Conservation (phyloP, 2,888 invertebrate genomes). For the Octonoba sinensis region DNA sequence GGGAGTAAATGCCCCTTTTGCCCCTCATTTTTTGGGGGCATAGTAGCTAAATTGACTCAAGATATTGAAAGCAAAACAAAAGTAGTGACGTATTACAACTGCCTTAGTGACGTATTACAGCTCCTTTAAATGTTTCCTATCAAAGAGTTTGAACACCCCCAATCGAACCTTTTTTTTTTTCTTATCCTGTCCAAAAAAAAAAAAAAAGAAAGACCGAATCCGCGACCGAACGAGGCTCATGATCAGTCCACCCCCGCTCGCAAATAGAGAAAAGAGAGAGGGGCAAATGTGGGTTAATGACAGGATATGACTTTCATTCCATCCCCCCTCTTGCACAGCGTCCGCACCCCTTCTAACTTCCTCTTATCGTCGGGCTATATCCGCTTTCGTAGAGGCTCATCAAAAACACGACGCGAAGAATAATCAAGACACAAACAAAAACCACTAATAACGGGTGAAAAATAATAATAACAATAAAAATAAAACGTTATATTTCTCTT, state of each 20-base stretch:
- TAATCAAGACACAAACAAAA: slow-evolving; percentile 50
- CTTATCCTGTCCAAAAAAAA: not conserved
- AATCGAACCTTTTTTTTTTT: not conserved
- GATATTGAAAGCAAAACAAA: too few species aligned
- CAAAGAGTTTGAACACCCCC: not conserved
- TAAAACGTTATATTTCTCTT: not conserved
- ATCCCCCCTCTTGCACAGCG: not conserved
- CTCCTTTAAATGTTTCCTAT: too few species aligned
- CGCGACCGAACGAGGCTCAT: not conserved
- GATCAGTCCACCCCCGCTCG: slow-evolving; percentile 52
- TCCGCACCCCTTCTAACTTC: not conserved
- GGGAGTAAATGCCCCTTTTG: too few species aligned
- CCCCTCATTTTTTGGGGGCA: too few species aligned
- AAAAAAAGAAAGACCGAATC: slow-evolving; percentile 15
- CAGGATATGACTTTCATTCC: slow-evolving; percentile 63
- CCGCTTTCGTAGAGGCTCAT: slow-evolving; percentile 55
- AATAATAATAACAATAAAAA: not conserved
- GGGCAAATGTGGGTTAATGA: slow-evolving; percentile 64
- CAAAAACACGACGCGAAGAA: slow-evolving; percentile 38
- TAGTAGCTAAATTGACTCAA: too few species aligned
- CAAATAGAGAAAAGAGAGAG: slow-evolving; percentile 28
- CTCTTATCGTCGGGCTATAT: slow-evolving; percentile 40
- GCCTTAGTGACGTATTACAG: too few species aligned
- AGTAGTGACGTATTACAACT: too few species aligned
- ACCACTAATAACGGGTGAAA: slow-evolving; percentile 36